phyloP scores from a whole-genome alignment of 2,113 vertebrate species.

The Gracilinanus agilis region DNA sequence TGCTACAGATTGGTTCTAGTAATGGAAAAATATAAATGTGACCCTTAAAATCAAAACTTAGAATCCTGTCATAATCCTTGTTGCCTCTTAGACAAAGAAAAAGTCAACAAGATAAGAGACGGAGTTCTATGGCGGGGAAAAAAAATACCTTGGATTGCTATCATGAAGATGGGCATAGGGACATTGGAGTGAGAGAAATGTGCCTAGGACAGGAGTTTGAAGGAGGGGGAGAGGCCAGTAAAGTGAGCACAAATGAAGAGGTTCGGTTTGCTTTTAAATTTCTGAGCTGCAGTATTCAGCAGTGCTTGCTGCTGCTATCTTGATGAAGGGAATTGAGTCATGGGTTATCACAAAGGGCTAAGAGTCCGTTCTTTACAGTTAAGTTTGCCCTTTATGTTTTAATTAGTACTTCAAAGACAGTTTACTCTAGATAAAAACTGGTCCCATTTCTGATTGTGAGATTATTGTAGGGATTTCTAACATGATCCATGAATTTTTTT shows the following conservation, averaged over 20 bases:
- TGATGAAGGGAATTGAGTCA: neutral
- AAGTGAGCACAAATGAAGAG: neutral
- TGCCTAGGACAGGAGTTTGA: neutral
- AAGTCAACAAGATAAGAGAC: neutral
- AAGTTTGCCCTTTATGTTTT: neutral
- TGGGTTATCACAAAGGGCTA: neutral
- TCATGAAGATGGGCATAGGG: neutral
- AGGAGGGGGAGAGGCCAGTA: neutral
- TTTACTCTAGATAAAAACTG: neutral
- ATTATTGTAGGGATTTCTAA: neutral
- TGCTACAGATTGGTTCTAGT: neutral
- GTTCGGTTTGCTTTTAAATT: neutral
- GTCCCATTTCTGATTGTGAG: neutral
- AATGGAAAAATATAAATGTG: neutral
- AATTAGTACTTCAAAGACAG: neutral
- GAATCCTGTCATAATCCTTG: neutral
- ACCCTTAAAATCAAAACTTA: neutral
- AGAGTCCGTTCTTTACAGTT: neutral
- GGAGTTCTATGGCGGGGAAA: neutral
- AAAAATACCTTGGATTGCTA: neutral
- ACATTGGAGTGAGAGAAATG: neutral
- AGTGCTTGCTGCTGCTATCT: neutral
- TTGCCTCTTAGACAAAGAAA: neutral
- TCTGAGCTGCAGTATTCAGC: neutral
- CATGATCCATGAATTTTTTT: neutral